Evolutionary conservation across 2,113 vertebrate genomes (phyloP).

Genomic region (Phylloscopus trochilus): DNA sequence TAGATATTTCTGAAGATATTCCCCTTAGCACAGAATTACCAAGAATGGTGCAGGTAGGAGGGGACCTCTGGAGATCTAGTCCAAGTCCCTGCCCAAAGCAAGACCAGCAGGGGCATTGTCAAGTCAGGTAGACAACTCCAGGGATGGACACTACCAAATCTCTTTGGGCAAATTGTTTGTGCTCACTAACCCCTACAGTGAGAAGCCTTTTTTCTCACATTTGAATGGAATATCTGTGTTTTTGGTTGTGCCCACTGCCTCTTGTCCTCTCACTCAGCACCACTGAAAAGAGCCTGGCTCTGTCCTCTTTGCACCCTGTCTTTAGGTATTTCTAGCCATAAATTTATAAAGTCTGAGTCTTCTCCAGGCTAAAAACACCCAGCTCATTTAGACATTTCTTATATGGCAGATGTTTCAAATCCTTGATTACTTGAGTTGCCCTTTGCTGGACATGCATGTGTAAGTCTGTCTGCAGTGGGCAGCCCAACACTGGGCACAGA

Average conservation of each 20-base stretch:
- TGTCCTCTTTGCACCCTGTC: neutral
- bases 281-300: neutral
- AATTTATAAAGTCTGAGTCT: neutral
- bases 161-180: neutral
- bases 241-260: neutral
- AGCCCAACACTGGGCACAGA: neutral
- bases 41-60: neutral
- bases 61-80: neutral
- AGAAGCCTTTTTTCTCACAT: neutral
- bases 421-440: neutral
- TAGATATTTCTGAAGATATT: neutral
- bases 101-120: neutral
- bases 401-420: neutral
- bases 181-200: neutral
- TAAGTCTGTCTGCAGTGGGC: neutral
- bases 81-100: neutral
- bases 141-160: neutral
- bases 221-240: neutral
- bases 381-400: neutral
- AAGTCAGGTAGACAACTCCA: neutral
- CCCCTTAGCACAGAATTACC: neutral
- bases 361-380: neutral
- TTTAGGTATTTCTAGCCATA: neutral
- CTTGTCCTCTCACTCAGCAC: neutral
- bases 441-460: rapidly evolving